Evolutionary conservation across 2,888 invertebrate species (phyloP), one percentile per base, ranked within the genome.

Genomic region (Argyresthia albistria): DNA sequence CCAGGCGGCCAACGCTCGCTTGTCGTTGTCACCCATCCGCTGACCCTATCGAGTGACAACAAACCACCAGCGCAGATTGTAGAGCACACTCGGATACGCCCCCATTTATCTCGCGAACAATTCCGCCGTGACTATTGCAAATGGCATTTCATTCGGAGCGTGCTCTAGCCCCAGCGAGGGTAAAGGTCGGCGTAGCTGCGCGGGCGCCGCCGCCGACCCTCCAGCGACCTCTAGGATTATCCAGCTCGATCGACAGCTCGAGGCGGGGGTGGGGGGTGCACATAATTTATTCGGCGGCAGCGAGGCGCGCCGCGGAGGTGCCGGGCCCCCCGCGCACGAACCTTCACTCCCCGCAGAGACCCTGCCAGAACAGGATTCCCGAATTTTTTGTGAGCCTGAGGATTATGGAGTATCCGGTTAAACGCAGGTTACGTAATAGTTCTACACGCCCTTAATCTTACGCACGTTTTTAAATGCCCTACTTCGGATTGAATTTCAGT

Each of bases 281-380:
- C 73, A 74, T 83, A 83, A 84, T 84, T 78, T 82, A 84, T 84
- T 82, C 83, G 84, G 86, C 86, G 84, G 84, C 84, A 78, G 77
- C 62, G 80, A 80, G 86, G 82, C 84, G 84, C 82, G 82, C 68
- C 80, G 71, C 66, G 65, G 68, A 78, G 78, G 78, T 79, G 79
- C 78, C 76, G 69, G 65, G 60, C 50, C 65, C 68, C 70, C 68
- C 67, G 64, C 65, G 11, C 46, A 42, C 47, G 43, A 15, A 50
- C 45, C 49, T 37, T 16, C 11, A 8, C 16, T 39, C 49, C 61
- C 60, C 61, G 46, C 69, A 63, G 52, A 63, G 52, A 16, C 43
- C 46, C 37, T 45, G 46, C 58, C 59, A 58, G 68, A 76, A 77
- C 78, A 75, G 73, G 80, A 78, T 73, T 73, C 73, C 65, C 60